Evolutionary conservation across 2,888 invertebrate species (phyloP).

Genomic region (Hydrotaea cyrtoneurina): DNA sequence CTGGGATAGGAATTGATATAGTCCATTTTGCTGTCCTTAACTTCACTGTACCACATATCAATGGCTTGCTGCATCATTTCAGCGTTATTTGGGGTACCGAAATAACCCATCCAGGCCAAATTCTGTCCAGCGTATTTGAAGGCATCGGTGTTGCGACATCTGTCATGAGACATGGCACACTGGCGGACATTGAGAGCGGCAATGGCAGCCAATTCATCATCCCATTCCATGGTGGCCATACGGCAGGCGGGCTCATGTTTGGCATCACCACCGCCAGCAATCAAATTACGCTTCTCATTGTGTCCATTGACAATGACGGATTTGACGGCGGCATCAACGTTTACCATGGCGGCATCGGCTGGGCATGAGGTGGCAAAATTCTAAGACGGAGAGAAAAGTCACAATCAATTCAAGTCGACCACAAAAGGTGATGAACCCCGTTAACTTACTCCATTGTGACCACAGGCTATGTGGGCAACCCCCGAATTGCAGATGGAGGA

Average conservation of each 20-base stretch:
- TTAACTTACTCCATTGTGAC: constrained; percentile 37
- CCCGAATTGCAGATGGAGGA: neutral
- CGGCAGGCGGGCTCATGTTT: constrained; percentile 68
- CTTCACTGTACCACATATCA: constrained; percentile 73
- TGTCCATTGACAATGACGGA: constrained; percentile 24
- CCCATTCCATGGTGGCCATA: constrained; percentile 76
- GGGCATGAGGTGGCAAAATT: constrained; percentile 28
- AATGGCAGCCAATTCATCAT: constrained; percentile 72
- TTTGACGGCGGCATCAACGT: neutral
- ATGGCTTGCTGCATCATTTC: constrained; percentile 59
- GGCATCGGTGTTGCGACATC: constrained; percentile 72
- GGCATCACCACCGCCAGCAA: constrained; percentile 60
- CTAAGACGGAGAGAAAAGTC: neutral
- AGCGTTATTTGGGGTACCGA: constrained; percentile 31
- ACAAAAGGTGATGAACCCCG: neutral
- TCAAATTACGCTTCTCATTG: constrained; percentile 42
- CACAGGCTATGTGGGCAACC: constrained; percentile 26
- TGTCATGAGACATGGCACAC: constrained; percentile 73
- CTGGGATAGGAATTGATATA: constrained; percentile 66
- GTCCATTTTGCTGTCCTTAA: constrained; percentile 46
- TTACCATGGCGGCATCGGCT: constrained; percentile 6
- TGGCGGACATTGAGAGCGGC: constrained; percentile 72
- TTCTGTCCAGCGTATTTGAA: constrained; percentile 74
- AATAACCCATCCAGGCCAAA: constrained; percentile 69
- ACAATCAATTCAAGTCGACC: neutral